Evolutionary conservation across 1,140 invertebrate genomes (phyloP), one percentile per base, ranked within the genome.

Genomic region (Caenorhabditis remanei): DNA sequence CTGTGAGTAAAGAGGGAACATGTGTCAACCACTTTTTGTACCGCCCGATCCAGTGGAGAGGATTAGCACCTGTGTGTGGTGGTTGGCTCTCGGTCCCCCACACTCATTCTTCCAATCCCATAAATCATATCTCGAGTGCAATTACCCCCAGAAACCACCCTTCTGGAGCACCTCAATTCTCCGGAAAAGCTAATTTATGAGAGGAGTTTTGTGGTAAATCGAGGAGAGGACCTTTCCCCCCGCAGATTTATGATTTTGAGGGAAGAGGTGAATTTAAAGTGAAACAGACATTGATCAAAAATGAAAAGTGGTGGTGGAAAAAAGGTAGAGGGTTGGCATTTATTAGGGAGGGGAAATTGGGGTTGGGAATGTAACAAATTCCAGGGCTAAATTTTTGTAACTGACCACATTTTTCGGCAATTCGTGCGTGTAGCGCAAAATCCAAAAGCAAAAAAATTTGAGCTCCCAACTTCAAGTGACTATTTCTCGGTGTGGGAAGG

Each of bases 101-200:
- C 11, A 53, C 50, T 53, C n/a, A 11, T n/a, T 21, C 58, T 40
- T 14, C 24, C 61, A 16, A 6, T 5, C 46, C 40, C 71, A 79
- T 79, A 79, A 79, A 79, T 79, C 71, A 79, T 79, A 79, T 79
- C 71, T 53, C 46, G 71, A 24, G 46, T 9, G 71, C 71, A 79
- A 79, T 79, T 79, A 79, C 41, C 65, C 43, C 24, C 32, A 0
- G 2, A 46, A 79, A 50, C 71, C 71, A 79, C 32, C 71, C 71
- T 50, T 71, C 65, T 71, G 65, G 65, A 71, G 65, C 50, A 53
- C 63, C 63, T 32, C 32, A 32, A 32, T 32, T 21, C 24, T 16
- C 19, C 71, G 71, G 71, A 79, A 79, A 79, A 79, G 71, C 71
- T 79, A 79, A 79, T 79, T 79, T 79, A 79, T 79, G 71, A 24